These are phyloP conservation scores for Drosophila melanica DNA, from an alignment of 1,140 invertebrate genomes.

Conservation along the genomic window DNA sequence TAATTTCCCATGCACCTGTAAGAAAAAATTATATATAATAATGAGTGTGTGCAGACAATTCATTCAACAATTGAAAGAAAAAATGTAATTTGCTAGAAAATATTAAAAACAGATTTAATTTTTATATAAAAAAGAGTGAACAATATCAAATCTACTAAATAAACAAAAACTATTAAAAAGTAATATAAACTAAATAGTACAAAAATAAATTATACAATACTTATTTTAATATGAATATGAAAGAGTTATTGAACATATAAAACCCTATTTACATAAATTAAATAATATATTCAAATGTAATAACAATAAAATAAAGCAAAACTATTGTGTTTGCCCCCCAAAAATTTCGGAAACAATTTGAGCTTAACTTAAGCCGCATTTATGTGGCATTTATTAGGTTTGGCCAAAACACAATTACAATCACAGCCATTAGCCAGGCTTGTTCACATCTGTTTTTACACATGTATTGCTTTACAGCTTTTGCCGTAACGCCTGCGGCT, in stretches of 20 bases:
- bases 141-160: neutral
- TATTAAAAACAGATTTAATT: constrained; percentile 3
- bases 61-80: constrained; percentile 6
- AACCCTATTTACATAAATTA: too few species aligned
- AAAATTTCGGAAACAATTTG: constrained; percentile 17
- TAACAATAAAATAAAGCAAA: constrained; percentile 8
- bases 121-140: neutral
- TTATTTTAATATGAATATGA: too few species aligned
- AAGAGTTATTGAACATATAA: too few species aligned
- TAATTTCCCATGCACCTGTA: constrained; percentile 53
- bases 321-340: neutral
- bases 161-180: too few species aligned
- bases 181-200: too few species aligned
- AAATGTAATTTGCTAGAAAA: neutral
- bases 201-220: too few species aligned
- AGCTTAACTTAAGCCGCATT: constrained; percentile 32
- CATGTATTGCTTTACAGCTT: constrained; percentile 66
- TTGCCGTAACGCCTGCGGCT: constrained; percentile 53
- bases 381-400: constrained; percentile 47
- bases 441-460: constrained; percentile 79
- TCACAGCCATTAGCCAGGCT: constrained; percentile 60
- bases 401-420: constrained; percentile 16
- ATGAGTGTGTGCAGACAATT: neutral
- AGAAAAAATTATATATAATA: constrained; percentile 7
- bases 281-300: constrained; percentile 1